Conservation (phyloP, 2,888 invertebrate species). For the Margaritifera margaritifera region DNA sequence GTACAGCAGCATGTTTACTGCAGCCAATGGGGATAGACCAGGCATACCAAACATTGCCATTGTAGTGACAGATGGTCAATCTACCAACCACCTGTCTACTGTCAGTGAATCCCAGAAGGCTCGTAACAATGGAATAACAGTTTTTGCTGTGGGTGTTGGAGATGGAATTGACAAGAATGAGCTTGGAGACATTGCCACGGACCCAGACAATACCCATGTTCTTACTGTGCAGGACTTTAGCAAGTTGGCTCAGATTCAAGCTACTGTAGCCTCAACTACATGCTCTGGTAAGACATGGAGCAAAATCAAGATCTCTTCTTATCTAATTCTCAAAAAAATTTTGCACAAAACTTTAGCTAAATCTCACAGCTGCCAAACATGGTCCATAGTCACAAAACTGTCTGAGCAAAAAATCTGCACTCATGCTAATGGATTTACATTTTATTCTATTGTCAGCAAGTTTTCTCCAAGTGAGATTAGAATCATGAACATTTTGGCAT, state of each 20-base stretch:
- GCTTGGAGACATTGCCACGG: conserved; percentile 59
- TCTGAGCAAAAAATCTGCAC: too few species aligned
- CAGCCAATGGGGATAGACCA: conserved; percentile 55
- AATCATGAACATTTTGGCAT: too few species aligned
- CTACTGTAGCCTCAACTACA: conserved; percentile 44
- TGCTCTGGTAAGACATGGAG: conserved; percentile 36
- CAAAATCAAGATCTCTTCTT: too few species aligned
- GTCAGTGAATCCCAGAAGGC: conserved; percentile 45
- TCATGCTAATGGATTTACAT: too few species aligned
- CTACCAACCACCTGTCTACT: conserved; percentile 53
- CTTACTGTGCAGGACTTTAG: conserved; percentile 53
- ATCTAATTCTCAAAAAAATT: too few species aligned
- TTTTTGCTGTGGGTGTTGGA: conserved; percentile 60
- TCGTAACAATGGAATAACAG: conserved; percentile 40
- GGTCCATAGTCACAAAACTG: too few species aligned
- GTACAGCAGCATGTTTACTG: conserved; percentile 42
- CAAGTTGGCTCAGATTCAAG: conserved; percentile 49
- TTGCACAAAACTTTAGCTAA: too few species aligned
- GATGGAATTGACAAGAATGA: conserved; percentile 47
- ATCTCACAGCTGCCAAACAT: too few species aligned
- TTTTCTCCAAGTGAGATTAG: too few species aligned
- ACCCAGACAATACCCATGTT: conserved; percentile 59
- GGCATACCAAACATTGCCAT: conserved; percentile 59
- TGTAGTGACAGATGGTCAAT: conserved; percentile 58
- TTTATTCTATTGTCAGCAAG: too few species aligned